Percentiles rank a stretch among this genome's conserved stretches.
Conservation (phyloP, 2,113 vertebrate species). For the Pluvianellus socialis region DNA sequence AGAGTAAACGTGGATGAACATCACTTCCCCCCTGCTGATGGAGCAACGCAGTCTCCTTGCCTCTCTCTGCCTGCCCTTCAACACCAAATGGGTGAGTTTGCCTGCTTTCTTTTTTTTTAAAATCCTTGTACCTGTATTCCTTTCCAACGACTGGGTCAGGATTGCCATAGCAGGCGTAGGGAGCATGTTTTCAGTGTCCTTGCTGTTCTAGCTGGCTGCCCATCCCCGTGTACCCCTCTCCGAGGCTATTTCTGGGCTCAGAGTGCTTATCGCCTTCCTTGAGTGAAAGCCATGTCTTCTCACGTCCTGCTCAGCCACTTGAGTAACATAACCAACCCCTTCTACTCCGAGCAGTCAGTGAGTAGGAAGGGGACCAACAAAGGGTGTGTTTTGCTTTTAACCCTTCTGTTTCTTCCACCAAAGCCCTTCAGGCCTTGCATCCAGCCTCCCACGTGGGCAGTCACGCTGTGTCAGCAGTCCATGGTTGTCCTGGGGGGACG, state of each 20-base stretch:
- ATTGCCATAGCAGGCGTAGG: neutral
- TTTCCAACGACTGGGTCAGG: neutral
- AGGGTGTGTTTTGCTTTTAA: neutral
- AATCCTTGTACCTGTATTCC: neutral
- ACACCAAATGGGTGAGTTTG: neutral
- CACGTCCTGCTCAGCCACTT: neutral
- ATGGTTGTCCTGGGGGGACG: fast-evolving
- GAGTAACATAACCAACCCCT: neutral
- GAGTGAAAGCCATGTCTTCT: neutral
- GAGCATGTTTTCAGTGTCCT: neutral
- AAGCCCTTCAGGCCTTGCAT: neutral
- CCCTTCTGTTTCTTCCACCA: neutral
- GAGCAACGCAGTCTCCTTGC: fast-evolving
- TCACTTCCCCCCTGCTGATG: neutral
- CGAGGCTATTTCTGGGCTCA: neutral
- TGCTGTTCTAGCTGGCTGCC: neutral
- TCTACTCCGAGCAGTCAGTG: neutral
- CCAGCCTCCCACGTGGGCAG: neutral
- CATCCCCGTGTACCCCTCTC: neutral
- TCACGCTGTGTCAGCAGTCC: neutral
- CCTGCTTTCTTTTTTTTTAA: neutral
- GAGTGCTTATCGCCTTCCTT: neutral
- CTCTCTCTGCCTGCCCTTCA: neutral
- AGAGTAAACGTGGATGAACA: neutral
- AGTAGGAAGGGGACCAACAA: neutral